These are phyloP conservation scores for Caenorhabditis latens DNA, from an alignment of 1,140 invertebrate genomes.

Conservation along the genomic window DNA sequence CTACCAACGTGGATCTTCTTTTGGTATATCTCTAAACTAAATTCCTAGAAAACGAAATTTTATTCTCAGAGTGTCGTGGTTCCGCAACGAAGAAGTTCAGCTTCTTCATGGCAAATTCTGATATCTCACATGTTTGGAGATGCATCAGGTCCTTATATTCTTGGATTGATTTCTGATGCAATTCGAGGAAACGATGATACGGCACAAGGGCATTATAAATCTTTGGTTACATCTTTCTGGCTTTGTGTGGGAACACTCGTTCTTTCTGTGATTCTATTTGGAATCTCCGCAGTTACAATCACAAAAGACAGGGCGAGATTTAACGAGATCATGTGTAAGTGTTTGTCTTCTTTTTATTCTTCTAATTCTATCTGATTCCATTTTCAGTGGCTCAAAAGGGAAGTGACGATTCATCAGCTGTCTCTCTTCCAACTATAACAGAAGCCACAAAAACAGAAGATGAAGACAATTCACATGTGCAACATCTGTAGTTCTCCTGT, in stretches of 20 bases:
- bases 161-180: constrained; percentile 81
- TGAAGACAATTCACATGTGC: background rate
- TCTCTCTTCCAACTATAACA: background rate
- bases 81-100: constrained; percentile 89
- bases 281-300: constrained; percentile 59
- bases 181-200: constrained; percentile 58
- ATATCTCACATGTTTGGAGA: constrained; percentile 92
- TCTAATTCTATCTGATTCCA: too few species aligned
- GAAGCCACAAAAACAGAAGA: background rate
- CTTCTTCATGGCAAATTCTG: constrained; percentile 92
- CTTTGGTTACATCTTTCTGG: constrained; percentile 65
- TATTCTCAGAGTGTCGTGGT: constrained; percentile 64
- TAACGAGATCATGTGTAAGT: constrained; percentile 59
- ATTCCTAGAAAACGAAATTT: background rate
- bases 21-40: constrained; percentile 82
- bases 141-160: constrained; percentile 91
- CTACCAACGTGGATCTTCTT: constrained; percentile 95
- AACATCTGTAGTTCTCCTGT: constrained; percentile 11
- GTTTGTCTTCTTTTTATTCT: background rate
- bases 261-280: constrained; percentile 62
- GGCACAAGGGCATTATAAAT: constrained; percentile 62
- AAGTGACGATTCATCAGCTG: background rate
- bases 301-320: constrained; percentile 59
- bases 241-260: constrained; percentile 62
- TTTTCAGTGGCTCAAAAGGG: background rate